Evolutionary conservation across 2,888 invertebrate species (phyloP).

Genomic region (Bedellia somnulentella): DNA sequence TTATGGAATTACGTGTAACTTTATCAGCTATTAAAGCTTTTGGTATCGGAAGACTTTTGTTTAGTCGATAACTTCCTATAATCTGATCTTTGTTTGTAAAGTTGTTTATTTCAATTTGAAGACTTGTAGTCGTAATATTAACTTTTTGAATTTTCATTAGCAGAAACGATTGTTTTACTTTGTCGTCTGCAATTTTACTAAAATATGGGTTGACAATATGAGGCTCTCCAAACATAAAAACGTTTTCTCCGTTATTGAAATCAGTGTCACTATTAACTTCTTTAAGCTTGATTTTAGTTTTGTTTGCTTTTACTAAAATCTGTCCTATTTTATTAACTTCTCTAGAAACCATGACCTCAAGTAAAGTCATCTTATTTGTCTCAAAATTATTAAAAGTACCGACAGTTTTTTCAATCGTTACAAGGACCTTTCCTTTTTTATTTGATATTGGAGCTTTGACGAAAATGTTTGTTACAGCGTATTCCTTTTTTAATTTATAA

Average conservation of each 20-base stretch:
- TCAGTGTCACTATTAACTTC: slow-evolving; percentile 23
- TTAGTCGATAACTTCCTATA: slow-evolving; percentile 17
- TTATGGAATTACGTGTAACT: slow-evolving; percentile 20
- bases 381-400: slow-evolving; percentile 30
- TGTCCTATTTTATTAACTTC: slow-evolving; percentile 12
- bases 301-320: slow-evolving; percentile 29
- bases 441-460: slow-evolving; percentile 20
- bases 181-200: slow-evolving; percentile 13
- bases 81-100: slow-evolving; percentile 20
- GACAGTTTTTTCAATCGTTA: slow-evolving; percentile 27
- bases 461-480: slow-evolving; percentile 25
- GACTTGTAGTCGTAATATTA: slow-evolving; percentile 24
- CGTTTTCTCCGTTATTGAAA: slow-evolving; percentile 23
- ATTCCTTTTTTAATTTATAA: slow-evolving; percentile 24
- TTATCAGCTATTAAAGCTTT: not conserved
- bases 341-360: slow-evolving; percentile 30
- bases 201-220: slow-evolving; percentile 32
- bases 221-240: slow-evolving; percentile 26
- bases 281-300: slow-evolving; percentile 18
- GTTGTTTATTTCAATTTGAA: slow-evolving; percentile 30
- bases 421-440: slow-evolving; percentile 20
- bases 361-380: slow-evolving; percentile 25
- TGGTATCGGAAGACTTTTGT: slow-evolving; percentile 14
- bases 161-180: slow-evolving; percentile 24
- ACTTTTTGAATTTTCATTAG: slow-evolving; percentile 29